A percentile compares a stretch with the other conserved stretches of the same genome.
Conservation (phyloP, 1,140 invertebrate genomes). For the Macrosteles quadrilineatus region DNA sequence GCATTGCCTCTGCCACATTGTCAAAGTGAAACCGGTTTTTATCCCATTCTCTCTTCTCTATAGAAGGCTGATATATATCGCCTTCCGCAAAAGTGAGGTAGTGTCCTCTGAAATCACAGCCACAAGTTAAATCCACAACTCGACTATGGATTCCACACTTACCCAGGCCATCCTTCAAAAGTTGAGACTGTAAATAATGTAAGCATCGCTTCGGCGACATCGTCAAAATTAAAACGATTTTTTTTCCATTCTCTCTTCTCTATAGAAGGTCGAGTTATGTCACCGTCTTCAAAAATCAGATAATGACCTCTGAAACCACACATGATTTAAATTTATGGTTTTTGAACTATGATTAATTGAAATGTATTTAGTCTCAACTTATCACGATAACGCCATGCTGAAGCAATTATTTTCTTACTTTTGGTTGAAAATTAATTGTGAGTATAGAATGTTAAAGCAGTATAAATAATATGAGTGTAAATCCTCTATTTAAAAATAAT, state of each 20-base stretch:
- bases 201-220: constrained; percentile 96
- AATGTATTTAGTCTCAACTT: too few relatives aligned
- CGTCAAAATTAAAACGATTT: constrained; percentile 96
- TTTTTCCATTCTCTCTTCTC: constrained; percentile 77
- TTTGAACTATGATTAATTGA: too few relatives aligned
- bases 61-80: constrained; percentile 75
- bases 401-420: too few relatives aligned
- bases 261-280: constrained; percentile 76
- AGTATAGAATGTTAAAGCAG: too few relatives aligned
- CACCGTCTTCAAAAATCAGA: constrained; percentile 83
- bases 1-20: constrained; percentile 95
- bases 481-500: too few relatives aligned
- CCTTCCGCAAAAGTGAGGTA: constrained; percentile 87
- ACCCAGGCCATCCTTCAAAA: constrained; percentile 99
- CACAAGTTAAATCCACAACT: too few relatives aligned
- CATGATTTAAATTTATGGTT: too few relatives aligned
- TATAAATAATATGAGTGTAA: too few relatives aligned
- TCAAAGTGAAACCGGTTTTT: constrained; percentile 95
- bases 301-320: constrained; percentile 73
- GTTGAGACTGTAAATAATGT: constrained; percentile 99
- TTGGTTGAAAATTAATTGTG: too few relatives aligned
- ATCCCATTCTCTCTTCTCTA: constrained; percentile 78
- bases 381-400: too few relatives aligned
- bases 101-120: constrained; percentile 66
- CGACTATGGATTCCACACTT: constrained; percentile 47